Evolutionary conservation across 2,797 vertebrate species (phyloP), one percentile per base, ranked within the genome.

Genomic region (Acrocephalus scirpaceus): DNA sequence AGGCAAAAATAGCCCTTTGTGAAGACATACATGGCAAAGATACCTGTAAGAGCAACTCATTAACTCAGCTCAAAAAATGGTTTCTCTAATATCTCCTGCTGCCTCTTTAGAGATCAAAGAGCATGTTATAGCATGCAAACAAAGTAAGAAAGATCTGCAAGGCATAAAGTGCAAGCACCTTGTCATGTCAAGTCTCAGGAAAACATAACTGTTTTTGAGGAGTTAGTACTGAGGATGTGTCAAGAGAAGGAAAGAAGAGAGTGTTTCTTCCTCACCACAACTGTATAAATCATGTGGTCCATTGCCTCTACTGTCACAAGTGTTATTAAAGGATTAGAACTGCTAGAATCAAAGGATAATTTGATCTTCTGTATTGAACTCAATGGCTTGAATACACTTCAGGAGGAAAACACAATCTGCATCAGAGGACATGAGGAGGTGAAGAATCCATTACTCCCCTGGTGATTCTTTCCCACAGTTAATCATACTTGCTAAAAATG

Each of bases 401-500:
- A 88, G 64, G 45, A 94, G 50, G 45, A 71, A 94, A 90, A 92
- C 16, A 54, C 7, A 48, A 18, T 58, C 83, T 67, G 40, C 56
- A 82, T 47, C 32, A 90, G 87, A 88, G 57, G 66, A 94, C 53
- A 61, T 2, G 11, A 86, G 62, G 53, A 93, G 67, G 67, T 85
- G 34, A 96, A 94, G 83, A 94, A 95, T 69, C 83, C 60, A 65
- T 57, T 88, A 86, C 25, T 93, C 82, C 92, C 79, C 70, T 85
- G 36, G 45, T 48, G 45, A 84, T 79, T 85, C 92, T 88, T 92
- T 96, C 95, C 92, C 91, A 95, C 94, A 96, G 86, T 93, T 96
- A 95, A 95, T 94, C 86, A 88, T 67, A 75, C 80, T 90, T 10
- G 4, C 83, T 92, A 95, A 95, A 95, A 95, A 92, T 57, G 81